Conservation (phyloP, 1,140 invertebrate genomes). For the Drosophila equinoxialis region DNA sequence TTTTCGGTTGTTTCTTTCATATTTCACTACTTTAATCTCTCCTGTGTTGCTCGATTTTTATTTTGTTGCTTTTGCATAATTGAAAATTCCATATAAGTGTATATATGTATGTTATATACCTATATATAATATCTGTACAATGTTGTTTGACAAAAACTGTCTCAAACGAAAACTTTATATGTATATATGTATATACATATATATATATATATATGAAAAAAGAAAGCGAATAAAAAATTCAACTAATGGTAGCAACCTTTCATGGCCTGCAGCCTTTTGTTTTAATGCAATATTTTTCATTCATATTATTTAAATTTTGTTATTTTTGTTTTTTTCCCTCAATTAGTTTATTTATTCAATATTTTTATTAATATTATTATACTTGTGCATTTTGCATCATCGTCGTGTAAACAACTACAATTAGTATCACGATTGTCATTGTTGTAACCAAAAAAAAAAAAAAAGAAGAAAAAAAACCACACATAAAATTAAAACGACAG, state of each 20-base stretch:
- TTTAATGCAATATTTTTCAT: slow-evolving; percentile 36
- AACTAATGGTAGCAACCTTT: slow-evolving; percentile 21
- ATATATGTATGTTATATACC: slow-evolving; percentile 10
- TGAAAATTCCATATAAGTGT: slow-evolving; percentile 44
- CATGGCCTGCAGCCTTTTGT: slow-evolving; percentile 32
- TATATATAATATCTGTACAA: slow-evolving; percentile 45
- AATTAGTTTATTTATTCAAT: slow-evolving; percentile 66
- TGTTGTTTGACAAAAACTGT: slow-evolving; percentile 52
- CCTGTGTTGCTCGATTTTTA: slow-evolving; percentile 18
- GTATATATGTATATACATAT: background rate
- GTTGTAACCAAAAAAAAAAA: slow-evolving; percentile 63
- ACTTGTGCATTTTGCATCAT: slow-evolving; percentile 78
- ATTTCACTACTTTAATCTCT: slow-evolving; percentile 65
- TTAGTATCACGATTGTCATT: slow-evolving; percentile 82
- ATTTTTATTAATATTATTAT: slow-evolving; percentile 63
- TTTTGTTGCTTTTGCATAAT: slow-evolving; percentile 53
- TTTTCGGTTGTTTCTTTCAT: slow-evolving; percentile 11
- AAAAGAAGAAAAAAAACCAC: background rate
- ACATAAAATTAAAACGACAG: background rate
- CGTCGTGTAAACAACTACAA: slow-evolving; percentile 82
- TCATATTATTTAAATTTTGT: slow-evolving; percentile 45
- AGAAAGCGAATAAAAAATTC: slow-evolving; percentile 10
- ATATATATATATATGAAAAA: background rate
- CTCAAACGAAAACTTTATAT: slow-evolving; percentile 12
- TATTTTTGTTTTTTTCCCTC: slow-evolving; percentile 32